These are phyloP conservation scores for Harpagifer antarcticus DNA, from an alignment of 2,797 vertebrate species.

Conservation along the genomic window DNA sequence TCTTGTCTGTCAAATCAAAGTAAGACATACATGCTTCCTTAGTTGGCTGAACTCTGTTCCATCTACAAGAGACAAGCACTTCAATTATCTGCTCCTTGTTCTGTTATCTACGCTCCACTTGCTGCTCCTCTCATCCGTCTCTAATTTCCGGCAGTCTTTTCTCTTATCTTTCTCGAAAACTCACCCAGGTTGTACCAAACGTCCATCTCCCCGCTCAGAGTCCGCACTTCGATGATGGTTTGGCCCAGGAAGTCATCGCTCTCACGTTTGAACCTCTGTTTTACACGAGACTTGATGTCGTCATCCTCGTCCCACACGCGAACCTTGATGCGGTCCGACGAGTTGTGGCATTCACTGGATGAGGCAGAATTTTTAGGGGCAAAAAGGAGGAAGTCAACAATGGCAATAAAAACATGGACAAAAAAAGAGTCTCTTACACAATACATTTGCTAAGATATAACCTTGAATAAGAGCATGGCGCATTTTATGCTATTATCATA, in stretches of 20 bases:
- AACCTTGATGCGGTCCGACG: conserved; percentile 97
- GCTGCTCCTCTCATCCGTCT: conserved; percentile 32
- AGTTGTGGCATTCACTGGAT: conserved; percentile 96
- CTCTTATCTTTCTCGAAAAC: conserved; percentile 36
- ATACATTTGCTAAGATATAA: neutral
- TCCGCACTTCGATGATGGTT: conserved; percentile 98
- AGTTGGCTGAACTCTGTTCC: conserved; percentile 33
- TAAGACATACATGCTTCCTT: conserved; percentile 36
- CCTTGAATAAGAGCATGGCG: neutral
- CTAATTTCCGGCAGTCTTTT: conserved; percentile 27
- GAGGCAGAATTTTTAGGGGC: conserved; percentile 5
- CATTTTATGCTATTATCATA: no score
- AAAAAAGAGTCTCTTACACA: neutral
- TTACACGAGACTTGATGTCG: conserved; percentile 96
- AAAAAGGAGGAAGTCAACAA: conserved; percentile 1
- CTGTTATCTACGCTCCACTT: conserved; percentile 26
- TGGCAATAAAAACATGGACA: conserved; percentile 2
- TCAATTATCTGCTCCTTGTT: conserved; percentile 37
- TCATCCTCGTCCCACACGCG: conserved; percentile 98
- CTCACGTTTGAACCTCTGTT: conserved; percentile 96
- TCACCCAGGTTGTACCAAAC: conserved; percentile 99
- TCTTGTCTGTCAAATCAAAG: conserved; percentile 88
- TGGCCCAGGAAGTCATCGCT: conserved; percentile 97
- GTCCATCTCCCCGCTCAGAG: conserved; percentile 97
- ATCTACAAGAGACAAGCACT: conserved; percentile 39